phyloP scores from a whole-genome alignment of 2,113 vertebrate species.

The Halcyon senegalensis region DNA sequence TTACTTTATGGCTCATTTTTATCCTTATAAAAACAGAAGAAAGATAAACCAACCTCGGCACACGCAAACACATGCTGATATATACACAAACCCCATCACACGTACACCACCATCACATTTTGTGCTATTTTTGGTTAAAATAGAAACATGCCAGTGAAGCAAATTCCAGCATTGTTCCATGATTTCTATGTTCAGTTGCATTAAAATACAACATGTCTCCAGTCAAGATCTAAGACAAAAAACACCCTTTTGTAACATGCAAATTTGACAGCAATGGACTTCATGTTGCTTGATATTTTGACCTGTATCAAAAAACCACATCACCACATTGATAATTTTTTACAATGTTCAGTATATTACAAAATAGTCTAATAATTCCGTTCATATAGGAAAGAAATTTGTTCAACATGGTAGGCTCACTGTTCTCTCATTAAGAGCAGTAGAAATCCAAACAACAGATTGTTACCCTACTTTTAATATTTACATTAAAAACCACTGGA shows the following conservation, averaged over 20 bases:
- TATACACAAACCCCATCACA: background rate
- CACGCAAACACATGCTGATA: background rate
- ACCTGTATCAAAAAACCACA: background rate
- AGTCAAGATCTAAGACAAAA: background rate
- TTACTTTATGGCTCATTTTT: background rate
- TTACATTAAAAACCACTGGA: background rate
- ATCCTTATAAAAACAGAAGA: background rate
- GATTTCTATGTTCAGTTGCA: background rate
- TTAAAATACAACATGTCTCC: background rate
- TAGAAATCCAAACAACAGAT: background rate
- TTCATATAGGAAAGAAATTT: background rate
- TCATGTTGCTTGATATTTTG: constrained; percentile 30
- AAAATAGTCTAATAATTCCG: background rate
- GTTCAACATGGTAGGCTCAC: background rate
- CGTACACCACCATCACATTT: background rate
- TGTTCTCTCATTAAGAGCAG: background rate
- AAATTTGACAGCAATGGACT: background rate
- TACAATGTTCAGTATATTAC: background rate
- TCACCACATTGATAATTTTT: background rate
- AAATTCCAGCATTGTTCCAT: background rate
- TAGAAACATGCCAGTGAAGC: background rate
- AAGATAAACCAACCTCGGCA: background rate
- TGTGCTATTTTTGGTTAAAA: background rate
- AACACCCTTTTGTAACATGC: background rate
- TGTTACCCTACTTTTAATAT: background rate